Base-by-base conservation (phyloP, 2,888 invertebrate genomes). In the Lottia scabra region DNA sequence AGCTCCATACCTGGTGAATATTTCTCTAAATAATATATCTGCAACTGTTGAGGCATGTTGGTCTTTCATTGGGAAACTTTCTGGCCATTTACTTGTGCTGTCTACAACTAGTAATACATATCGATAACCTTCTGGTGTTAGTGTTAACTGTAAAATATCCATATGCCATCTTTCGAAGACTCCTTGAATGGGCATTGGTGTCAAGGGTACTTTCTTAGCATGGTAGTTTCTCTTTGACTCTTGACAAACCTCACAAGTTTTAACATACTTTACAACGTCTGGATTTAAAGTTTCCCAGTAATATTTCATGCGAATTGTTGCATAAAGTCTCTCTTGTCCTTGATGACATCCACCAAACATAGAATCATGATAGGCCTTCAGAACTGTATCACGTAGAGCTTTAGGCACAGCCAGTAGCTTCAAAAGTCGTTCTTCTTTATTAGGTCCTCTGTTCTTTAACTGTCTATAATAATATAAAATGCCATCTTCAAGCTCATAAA, bases 191-290 rank as follows among this genome's bases (percentile, higher is more conserved):
- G 72, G 75, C 62, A 79, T 66, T 67, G 74, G 75, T 27, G 45
- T 44, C 15, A 78, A 48, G 15, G 75, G 76, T 19, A 75, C 76
- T 38, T 27, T 44, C 13, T 71, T 63, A 10, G 67, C 46, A 23
- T 77, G 62, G 6, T 63, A 63, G 13, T 65, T 23, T 13, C 65
- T 67, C 63, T 75, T 72, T 12, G 71, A 30, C 30, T 65, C 45
- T 56, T 75, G 77, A 56, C 77, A 75, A 12, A 56, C 43, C 19
- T 70, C 67, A 63, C 77, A 77, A 6, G 66, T 27, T 13, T 67
- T 64, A n/a, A 72, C 65, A 38, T 73, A 75, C 23, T 71, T 64
- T 38, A 46, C 62, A 1, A 75, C 45, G 15, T 77, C 67, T 38
- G 67, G 66, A 26, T 71, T 73, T 75, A 77, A 70, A 15, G 63